phyloP scores from a whole-genome alignment of 2,888 invertebrate species.

The Endotricha flammealis region DNA sequence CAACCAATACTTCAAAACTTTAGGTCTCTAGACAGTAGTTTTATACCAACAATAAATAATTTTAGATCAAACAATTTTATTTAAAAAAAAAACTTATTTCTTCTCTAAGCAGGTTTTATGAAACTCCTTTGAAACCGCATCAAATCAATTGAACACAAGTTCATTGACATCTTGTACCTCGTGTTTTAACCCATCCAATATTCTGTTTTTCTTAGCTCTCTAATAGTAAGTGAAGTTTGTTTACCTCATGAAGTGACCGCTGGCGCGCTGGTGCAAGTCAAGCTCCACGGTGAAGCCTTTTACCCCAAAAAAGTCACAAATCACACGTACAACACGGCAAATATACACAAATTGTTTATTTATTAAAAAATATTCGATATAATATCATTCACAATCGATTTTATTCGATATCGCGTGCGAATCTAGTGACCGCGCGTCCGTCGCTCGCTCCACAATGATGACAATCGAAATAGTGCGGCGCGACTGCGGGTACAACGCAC shows the following conservation, averaged over 20 bases:
- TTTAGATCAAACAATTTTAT: too few species aligned
- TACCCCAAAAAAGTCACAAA: slow-evolving; percentile 36
- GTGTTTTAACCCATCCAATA: slow-evolving; percentile 18
- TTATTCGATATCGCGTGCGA: slow-evolving; percentile 53
- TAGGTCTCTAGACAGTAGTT: too few species aligned
- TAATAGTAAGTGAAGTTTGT: slow-evolving; percentile 15
- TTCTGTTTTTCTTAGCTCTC: slow-evolving; percentile 12
- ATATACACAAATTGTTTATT: slow-evolving; percentile 20
- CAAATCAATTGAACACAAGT: slow-evolving; percentile 35
- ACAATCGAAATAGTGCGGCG: slow-evolving; percentile 74
- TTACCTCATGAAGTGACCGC: slow-evolving; percentile 86
- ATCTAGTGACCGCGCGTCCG: slow-evolving; percentile 58
- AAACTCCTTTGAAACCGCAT: slow-evolving; percentile 6
- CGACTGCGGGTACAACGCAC: slow-evolving; percentile 68
- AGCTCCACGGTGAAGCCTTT: slow-evolving; percentile 84
- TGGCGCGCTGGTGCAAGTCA: slow-evolving; percentile 86
- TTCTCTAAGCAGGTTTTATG: too few species aligned
- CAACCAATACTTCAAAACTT: too few species aligned
- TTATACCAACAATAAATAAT: too few species aligned
- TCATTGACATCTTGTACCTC: slow-evolving; percentile 35
- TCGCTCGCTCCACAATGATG: slow-evolving; percentile 68
- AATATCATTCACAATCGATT: slow-evolving; percentile 43
- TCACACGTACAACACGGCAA: slow-evolving; percentile 50
- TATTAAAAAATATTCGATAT: slow-evolving; percentile 38
- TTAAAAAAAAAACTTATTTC: too few species aligned